Evolutionary conservation across 2,888 invertebrate species (phyloP), one percentile per base, ranked within the genome.

Genomic region (Cylloceria caligata): DNA sequence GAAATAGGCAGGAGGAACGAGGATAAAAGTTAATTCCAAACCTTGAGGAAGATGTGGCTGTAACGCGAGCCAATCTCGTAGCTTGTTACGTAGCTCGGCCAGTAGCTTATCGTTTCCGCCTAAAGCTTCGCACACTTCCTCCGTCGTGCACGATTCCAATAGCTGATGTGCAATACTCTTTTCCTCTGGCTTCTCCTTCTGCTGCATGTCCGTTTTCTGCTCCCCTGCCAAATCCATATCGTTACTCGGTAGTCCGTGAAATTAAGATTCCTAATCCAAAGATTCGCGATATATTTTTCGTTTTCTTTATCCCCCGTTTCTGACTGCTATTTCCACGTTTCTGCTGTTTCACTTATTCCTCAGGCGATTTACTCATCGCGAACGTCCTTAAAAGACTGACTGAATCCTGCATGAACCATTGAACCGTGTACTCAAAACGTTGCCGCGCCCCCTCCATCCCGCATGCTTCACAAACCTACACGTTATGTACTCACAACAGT

Each of bases 41-140:
- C 90, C 92, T 87, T 92, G 88, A 2, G 93, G 93, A 69, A 93
- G 87, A 87, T 93, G 93, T 0, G 91, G 91, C 85, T 93, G 92
- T 62, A 91, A 88, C 30, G 82, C 86, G 47, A 90, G 91, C 93
- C 92, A 93, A 16, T 91, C 90, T 47, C 86, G 86, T 52, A 88
- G 85, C 84, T 83, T 86, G 81, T 86, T 86, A 65, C 85, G 79
- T 64, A 88, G 86, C 68, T 88, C 87, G 67, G 84, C 80, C 84
- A 89, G 65, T 76, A 87, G 86, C 69, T 87, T 84, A 24, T 84
- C 85, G 80, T 80, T 88, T 80, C 83, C 88, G 60, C 86, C 86
- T 42, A 84, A 52, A 52, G 86, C 84, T 34, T 49, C 78, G 81
- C 86, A 87, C 57, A 88, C 75, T 83, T 88, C 86, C 71, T 84